Conservation (phyloP, 2,888 invertebrate genomes). For the Choristoneura rosaceana region DNA sequence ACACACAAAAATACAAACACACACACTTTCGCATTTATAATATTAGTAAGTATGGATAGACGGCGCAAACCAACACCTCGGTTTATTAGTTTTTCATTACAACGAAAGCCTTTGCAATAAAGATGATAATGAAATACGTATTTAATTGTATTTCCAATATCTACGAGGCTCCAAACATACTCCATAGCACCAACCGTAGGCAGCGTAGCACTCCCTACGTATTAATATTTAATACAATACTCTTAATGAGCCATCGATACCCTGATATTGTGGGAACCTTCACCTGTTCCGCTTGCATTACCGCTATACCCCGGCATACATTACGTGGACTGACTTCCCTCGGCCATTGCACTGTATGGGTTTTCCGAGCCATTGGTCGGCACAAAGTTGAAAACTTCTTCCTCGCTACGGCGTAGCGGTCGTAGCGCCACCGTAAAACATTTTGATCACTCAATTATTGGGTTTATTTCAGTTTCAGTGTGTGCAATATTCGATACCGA, state of each 20-base stretch:
- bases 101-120: background rate
- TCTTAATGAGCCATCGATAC: slow-evolving; percentile 65
- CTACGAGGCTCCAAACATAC: background rate
- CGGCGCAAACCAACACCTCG: background rate
- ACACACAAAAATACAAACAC: too few species aligned
- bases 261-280: slow-evolving; percentile 64
- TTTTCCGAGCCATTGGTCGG: slow-evolving; percentile 20
- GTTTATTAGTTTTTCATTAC: background rate
- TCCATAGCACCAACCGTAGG: slow-evolving; percentile 35
- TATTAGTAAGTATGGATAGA: too few species aligned
- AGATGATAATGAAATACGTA: slow-evolving; percentile 17
- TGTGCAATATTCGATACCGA: too few species aligned
- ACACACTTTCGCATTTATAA: too few species aligned
- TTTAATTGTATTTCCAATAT: slow-evolving; percentile 23
- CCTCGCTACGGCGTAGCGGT: slow-evolving; percentile 17
- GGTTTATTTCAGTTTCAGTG: too few species aligned
- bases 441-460: background rate
- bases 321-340: slow-evolving; percentile 20
- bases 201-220: slow-evolving; percentile 44
- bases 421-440: slow-evolving; percentile 6
- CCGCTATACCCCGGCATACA: slow-evolving; percentile 18
- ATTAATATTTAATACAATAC: slow-evolving; percentile 72
- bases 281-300: slow-evolving; percentile 56
- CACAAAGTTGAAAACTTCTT: background rate
- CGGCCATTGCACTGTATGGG: slow-evolving; percentile 34